A percentile compares a stretch with the other conserved stretches of the same genome.
These are phyloP conservation scores for Gephyroberyx darwinii DNA, from an alignment of 2,797 vertebrate species.

Conservation along the genomic window DNA sequence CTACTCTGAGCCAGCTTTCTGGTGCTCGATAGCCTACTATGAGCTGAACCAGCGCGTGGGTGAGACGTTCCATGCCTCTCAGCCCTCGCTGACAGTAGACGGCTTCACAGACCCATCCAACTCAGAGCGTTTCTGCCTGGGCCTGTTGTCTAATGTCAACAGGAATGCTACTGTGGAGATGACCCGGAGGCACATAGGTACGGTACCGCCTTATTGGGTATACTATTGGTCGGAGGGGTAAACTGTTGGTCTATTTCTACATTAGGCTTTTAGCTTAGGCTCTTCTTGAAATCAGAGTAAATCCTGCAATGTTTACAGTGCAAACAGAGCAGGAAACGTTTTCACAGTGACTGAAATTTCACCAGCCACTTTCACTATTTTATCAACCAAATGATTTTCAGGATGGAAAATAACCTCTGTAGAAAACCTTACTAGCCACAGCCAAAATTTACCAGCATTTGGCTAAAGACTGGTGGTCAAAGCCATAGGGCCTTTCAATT, in stretches of 20 bases:
- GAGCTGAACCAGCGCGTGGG: constrained; percentile 98
- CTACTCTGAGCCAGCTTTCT: constrained; percentile 97
- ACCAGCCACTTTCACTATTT: not conserved
- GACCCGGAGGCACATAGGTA: constrained; percentile 98
- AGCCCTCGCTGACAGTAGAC: constrained; percentile 96
- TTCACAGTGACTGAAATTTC: not conserved
- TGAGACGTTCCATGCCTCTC: constrained; percentile 98
- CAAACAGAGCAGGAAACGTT: not conserved
- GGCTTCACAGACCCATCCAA: constrained; percentile 99
- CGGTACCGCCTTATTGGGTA: not conserved
- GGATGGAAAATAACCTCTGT: not conserved
- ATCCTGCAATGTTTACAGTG: too few relatives aligned
- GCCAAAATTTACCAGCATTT: not conserved
- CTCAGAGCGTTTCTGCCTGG: constrained; percentile 96
- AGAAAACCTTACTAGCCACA: not conserved
- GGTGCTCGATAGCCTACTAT: constrained; percentile 99
- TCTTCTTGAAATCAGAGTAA: not conserved
- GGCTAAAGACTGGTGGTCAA: not conserved
- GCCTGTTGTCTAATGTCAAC: constrained; percentile 97
- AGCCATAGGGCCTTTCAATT: not conserved
- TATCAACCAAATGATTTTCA: not conserved
- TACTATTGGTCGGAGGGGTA: too few relatives aligned
- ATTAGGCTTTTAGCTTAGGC: not conserved
- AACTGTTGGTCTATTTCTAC: not conserved
- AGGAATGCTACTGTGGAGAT: constrained; percentile 98